These are phyloP conservation scores for Lycodopsis pacificus DNA, from an alignment of 2,797 vertebrate genomes.

Conservation along the genomic window DNA sequence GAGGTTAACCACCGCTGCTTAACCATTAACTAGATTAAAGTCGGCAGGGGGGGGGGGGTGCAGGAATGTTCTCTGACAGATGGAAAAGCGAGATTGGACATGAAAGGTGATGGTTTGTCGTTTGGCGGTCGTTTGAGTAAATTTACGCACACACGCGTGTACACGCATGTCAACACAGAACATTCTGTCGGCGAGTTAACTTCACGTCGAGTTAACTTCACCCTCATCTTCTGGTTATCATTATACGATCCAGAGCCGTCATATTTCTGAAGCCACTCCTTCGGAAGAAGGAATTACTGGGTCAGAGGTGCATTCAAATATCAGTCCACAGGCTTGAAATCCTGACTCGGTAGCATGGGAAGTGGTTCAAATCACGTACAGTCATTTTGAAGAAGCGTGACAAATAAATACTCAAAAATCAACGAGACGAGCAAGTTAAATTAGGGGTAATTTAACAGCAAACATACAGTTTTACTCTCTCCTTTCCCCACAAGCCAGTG, in stretches of 20 bases:
- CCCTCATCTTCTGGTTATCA: conserved; percentile 57
- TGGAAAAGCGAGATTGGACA: conserved; percentile 54
- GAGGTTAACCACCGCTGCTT: conserved; percentile 77
- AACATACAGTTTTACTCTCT: conserved; percentile 43
- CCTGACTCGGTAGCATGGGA: not conserved
- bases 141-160: conserved; percentile 20
- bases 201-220: conserved; percentile 67
- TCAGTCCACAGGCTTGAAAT: not conserved
- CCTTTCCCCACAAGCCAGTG: conserved; percentile 34
- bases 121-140: conserved; percentile 23
- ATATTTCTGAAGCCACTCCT: conserved; percentile 45
- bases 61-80: conserved; percentile 62
- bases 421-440: not conserved
- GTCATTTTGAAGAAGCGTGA: not conserved
- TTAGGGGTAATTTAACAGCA: conserved; percentile 28
- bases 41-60: conserved; percentile 4
- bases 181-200: conserved; percentile 52
- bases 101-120: no score
- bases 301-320: conserved; percentile 24
- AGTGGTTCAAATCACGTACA: not conserved
- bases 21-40: conserved; percentile 85
- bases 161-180: conserved; percentile 21
- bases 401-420: not conserved
- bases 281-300: conserved; percentile 5
- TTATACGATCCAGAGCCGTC: conserved; percentile 36